Base-by-base conservation (phyloP, 1,140 invertebrate species). In the Nephila pilipes region DNA sequence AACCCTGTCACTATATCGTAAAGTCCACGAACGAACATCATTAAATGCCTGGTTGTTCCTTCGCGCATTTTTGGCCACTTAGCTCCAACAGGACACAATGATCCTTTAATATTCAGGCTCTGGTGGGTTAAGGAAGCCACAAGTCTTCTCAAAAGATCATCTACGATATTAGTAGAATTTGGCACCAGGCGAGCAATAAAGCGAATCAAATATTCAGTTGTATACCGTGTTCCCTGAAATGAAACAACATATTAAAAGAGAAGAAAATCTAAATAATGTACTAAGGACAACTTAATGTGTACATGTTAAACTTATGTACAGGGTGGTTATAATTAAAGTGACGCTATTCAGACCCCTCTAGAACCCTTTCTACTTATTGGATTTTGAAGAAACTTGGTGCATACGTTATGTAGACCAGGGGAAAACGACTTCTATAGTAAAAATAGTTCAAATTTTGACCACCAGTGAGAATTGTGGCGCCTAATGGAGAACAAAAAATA, bases 171-270 rank as follows among this genome's bases (percentile, higher is more conserved):
- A n/a, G 94, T 85, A 6, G 91, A 83, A 46, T 94, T 60, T 1
- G 97, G 97, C 65, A 97, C 96, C 18, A 98, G 95, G 93, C 97
- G 96, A 20, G 96, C 96, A 18, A 97, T 94, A 94, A 98, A 97
- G 65, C 97, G 96, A 8, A 97, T 95, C n/a, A 98, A 94, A 95
- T 98, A 98, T 95, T 98, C 97, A 22, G 97, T 94, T 3, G 97
- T 96, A 93, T 97, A 97, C 69, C 96, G 96, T 65, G 96, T 96
- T 87, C 96, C 97, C 96, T 97, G 95, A 96, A 94, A 94, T 38
- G 69, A 91, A 95, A 60, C n/a, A 58, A 90, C 57, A 93, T 65
- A 29, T 25, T 65, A 25, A 10, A 10, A 25, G n/a, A 12, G 18
- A 3, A 58, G 20, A 58, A 46, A 46, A 46, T 5, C 8, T n/a